phyloP scores from a whole-genome alignment of 92 coral and sea anemone species.

The Pocillopora meandrina region DNA sequence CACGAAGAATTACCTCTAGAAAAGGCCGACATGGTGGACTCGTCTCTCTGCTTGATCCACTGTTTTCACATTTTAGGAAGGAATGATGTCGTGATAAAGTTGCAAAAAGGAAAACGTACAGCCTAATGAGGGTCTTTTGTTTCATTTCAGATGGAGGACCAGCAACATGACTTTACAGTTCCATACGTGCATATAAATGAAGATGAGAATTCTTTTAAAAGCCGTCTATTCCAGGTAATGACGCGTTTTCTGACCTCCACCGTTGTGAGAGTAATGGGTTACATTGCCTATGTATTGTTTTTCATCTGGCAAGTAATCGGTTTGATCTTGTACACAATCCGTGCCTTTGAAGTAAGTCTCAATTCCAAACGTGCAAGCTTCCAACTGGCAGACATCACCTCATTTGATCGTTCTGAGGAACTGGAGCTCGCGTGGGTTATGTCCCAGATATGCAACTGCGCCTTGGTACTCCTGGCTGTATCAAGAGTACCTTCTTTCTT shows the following conservation, averaged over 20 bases:
- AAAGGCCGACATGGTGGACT: no score
- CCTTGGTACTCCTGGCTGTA: slow-evolving; percentile 17
- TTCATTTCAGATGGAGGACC: no score
- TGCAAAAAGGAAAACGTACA: no score
- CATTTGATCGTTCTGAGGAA: slow-evolving; percentile 32
- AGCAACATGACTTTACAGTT: no score
- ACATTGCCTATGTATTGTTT: slow-evolving; percentile 16
- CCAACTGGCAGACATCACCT: slow-evolving; percentile 16
- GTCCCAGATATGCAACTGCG: slow-evolving; percentile 30
- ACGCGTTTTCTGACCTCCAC: neutral
- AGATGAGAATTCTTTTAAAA: neutral
- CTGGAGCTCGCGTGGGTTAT: slow-evolving; percentile 44
- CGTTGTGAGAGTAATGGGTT: neutral
- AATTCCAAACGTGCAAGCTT: slow-evolving; percentile 41
- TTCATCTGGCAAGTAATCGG: slow-evolving; percentile 49
- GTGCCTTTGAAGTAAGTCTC: slow-evolving; percentile 41
- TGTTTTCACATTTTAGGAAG: no score
- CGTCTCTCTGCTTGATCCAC: no score
- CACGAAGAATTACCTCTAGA: no score
- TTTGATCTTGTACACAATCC: slow-evolving; percentile 39
- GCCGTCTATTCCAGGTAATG: neutral
- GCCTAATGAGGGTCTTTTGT: no score
- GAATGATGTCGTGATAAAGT: no score
- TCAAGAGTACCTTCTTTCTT: slow-evolving; percentile 36
- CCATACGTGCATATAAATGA: no score